Conservation (phyloP, 2,888 invertebrate genomes). For the Chloroclysta siterata region DNA sequence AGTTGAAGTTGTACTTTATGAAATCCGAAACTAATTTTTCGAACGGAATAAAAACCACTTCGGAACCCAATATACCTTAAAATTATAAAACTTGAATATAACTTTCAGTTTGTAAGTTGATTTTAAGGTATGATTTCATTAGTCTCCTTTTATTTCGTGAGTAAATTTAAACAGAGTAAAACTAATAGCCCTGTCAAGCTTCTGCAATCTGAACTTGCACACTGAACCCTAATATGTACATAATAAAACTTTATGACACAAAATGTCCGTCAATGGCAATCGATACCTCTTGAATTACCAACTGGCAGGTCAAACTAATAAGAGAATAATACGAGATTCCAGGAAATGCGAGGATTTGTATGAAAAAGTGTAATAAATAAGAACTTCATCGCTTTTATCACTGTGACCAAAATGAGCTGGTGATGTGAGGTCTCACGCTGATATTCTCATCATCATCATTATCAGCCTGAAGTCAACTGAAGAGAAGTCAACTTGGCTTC, state of each 20-base stretch:
- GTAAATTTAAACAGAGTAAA: no score
- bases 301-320: slow-evolving; percentile 35
- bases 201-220: not conserved
- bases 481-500: no score
- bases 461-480: no score
- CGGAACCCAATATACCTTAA: no score
- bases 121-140: no score
- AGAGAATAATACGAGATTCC: slow-evolving; percentile 19
- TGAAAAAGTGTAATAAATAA: slow-evolving; percentile 16
- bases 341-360: slow-evolving; percentile 25
- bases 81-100: no score
- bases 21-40: no score
- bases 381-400: slow-evolving; percentile 20
- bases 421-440: not conserved
- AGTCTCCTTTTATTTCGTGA: no score
- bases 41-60: no score
- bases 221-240: slow-evolving; percentile 25
- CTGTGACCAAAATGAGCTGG: slow-evolving; percentile 5
- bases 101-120: no score
- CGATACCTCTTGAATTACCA: slow-evolving; percentile 36
- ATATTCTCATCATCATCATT: no score
- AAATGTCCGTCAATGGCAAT: slow-evolving; percentile 31
- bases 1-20: no score
- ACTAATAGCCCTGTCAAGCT: not conserved
- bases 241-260: slow-evolving; percentile 35